Percentiles rank a stretch among this genome's conserved stretches.
These are phyloP conservation scores for Trichonephila inaurata DNA, from an alignment of 1,140 invertebrate genomes.

Conservation along the genomic window DNA sequence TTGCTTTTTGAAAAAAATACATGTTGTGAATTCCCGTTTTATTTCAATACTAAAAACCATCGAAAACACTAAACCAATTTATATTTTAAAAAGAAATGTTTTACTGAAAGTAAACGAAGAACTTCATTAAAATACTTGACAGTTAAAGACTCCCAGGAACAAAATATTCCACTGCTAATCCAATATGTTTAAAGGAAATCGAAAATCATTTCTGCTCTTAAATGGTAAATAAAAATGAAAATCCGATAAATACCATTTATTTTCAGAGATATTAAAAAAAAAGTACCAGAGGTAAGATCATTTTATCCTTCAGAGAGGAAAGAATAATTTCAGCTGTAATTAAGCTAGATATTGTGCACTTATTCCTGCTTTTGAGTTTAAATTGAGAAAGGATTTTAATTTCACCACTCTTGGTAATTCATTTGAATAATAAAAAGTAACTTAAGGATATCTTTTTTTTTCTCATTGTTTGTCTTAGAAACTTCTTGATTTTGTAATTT, in stretches of 20 bases:
- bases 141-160: background rate
- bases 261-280: background rate
- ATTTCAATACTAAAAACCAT: background rate
- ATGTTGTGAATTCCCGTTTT: background rate
- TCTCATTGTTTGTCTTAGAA: background rate
- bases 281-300: background rate
- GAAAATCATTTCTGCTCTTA: background rate
- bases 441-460: background rate
- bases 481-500: background rate
- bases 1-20: background rate
- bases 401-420: background rate
- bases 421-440: background rate
- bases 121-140: background rate
- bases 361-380: background rate
- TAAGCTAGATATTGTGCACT: background rate
- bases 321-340: background rate
- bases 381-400: conserved; percentile 9
- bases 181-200: background rate
- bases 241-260: conserved; percentile 13
- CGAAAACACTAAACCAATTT: background rate
- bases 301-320: background rate
- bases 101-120: background rate
- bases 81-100: background rate
- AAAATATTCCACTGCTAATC: background rate
- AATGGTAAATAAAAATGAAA: background rate